Evolutionary conservation across 2,888 invertebrate species (phyloP).

Genomic region (Lycocerus yunnanus): DNA sequence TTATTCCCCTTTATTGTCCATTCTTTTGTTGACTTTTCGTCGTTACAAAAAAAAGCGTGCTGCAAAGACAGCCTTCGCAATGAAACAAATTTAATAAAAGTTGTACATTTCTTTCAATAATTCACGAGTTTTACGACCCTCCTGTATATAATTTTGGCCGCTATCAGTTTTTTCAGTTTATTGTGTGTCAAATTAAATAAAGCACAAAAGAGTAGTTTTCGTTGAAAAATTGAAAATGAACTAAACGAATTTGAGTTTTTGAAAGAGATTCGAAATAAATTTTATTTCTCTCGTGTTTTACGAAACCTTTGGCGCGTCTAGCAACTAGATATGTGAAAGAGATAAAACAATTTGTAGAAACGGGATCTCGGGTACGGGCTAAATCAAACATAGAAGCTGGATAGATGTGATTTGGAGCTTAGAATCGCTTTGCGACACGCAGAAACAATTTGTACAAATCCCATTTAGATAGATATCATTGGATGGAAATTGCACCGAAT

Average conservation of each 20-base stretch:
- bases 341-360: conserved; percentile 35
- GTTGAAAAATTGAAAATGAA: conserved; percentile 1
- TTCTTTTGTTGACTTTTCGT: conserved; percentile 19
- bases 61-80: neutral
- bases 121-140: neutral
- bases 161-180: neutral
- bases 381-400: conserved; percentile 31
- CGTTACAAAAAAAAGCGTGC: neutral
- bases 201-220: neutral
- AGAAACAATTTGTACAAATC: conserved; percentile 32
- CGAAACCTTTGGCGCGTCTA: conserved; percentile 22
- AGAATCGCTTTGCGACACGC: conserved; percentile 30
- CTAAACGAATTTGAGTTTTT: conserved; percentile 1
- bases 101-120: neutral
- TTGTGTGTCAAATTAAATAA: neutral
- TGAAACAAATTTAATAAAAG: neutral
- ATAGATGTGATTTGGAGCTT: conserved; percentile 30
- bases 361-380: conserved; percentile 25
- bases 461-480: conserved; percentile 29
- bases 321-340: conserved; percentile 31
- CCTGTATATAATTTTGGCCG: neutral
- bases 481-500: conserved; percentile 22
- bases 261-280: conserved; percentile 26
- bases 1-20: conserved; percentile 14
- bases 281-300: conserved; percentile 28